These are phyloP conservation scores for Drosophila meridionalis DNA, from an alignment of 2,888 invertebrate genomes.

Conservation along the genomic window DNA sequence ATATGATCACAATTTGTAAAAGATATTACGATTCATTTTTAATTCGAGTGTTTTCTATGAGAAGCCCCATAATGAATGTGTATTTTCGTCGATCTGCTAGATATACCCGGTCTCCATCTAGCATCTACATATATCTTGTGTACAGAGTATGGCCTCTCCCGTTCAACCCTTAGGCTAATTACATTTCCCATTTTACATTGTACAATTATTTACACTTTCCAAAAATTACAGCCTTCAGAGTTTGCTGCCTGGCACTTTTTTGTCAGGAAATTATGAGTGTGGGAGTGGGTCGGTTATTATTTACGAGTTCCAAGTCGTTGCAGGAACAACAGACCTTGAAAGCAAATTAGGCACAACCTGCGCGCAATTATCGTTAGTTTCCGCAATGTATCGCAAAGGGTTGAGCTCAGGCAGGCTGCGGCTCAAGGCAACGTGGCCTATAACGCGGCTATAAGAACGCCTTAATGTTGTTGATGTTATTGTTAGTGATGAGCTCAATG, in stretches of 20 bases:
- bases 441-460: slow-evolving; percentile 32
- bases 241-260: slow-evolving; percentile 49
- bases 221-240: slow-evolving; percentile 50
- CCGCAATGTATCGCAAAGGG: slow-evolving; percentile 63
- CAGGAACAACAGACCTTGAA: slow-evolving; percentile 74
- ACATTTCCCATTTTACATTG: slow-evolving; percentile 33
- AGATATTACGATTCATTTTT: no score
- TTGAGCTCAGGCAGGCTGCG: slow-evolving; percentile 43
- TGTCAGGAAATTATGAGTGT: slow-evolving; percentile 59
- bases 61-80: background rate
- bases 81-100: background rate
- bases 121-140: background rate
- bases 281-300: slow-evolving; percentile 43
- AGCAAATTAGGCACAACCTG: slow-evolving; percentile 77
- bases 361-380: slow-evolving; percentile 79
- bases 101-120: background rate
- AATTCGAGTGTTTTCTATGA: background rate
- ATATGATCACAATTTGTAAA: no score
- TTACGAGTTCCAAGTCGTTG: slow-evolving; percentile 65
- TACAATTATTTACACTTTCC: slow-evolving; percentile 74
- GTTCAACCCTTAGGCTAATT: slow-evolving; percentile 3
- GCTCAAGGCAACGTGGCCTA: slow-evolving; percentile 9
- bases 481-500: slow-evolving; percentile 62
- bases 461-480: slow-evolving; percentile 25
- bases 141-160: background rate